Conservation (phyloP, 2,113 vertebrate genomes). For the Sprattus sprattus region DNA sequence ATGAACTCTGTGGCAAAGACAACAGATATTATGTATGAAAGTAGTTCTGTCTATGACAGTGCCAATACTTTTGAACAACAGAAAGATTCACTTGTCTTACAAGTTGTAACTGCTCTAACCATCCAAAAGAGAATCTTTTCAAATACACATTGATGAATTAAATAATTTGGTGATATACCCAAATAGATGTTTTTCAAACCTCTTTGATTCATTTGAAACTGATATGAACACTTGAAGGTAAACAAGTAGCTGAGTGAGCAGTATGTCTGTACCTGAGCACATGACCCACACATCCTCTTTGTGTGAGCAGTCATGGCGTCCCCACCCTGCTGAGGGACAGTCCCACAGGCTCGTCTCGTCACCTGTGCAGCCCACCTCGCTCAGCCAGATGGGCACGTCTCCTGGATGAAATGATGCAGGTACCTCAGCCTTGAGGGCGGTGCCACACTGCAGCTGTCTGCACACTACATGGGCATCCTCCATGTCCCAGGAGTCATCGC, state of each 20-base stretch:
- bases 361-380: conserved; percentile 49
- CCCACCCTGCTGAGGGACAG: conserved; percentile 38
- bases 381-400: conserved; percentile 45
- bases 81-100: no score
- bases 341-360: conserved; percentile 40
- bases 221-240: no score
- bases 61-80: neutral
- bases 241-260: neutral
- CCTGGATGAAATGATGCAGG: conserved; percentile 41
- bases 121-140: no score
- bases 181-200: no score
- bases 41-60: neutral
- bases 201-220: no score
- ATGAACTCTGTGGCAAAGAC: conserved; percentile 32
- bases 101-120: neutral
- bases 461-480: conserved; percentile 46
- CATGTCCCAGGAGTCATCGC: conserved; percentile 45
- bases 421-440: conserved; percentile 23
- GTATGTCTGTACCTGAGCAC: conserved; percentile 37
- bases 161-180: no score
- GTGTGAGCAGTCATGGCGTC: conserved; percentile 41
- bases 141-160: no score
- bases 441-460: conserved; percentile 48
- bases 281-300: conserved; percentile 45
- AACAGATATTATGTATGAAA: neutral